Percentiles rank a stretch among this genome's conserved stretches.
Conservation (phyloP, 2,113 vertebrate species). For the Coturnix japonica region DNA sequence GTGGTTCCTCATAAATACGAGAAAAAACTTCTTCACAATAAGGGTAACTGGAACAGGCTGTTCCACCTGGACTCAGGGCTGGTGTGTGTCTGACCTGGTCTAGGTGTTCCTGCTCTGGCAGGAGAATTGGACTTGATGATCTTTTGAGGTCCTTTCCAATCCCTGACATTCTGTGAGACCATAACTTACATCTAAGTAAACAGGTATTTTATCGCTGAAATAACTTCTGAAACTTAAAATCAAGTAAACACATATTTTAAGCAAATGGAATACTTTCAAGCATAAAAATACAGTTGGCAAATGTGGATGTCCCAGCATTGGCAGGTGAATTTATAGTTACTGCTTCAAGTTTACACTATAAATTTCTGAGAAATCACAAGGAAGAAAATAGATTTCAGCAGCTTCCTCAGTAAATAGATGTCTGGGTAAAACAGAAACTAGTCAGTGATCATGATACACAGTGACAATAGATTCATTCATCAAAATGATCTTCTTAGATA, state of each 20-base stretch:
- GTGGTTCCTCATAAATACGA: no score
- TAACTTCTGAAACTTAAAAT: not conserved
- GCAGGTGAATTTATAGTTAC: not conserved
- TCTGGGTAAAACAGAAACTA: not conserved
- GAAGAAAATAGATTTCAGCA: not conserved
- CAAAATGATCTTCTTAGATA: not conserved
- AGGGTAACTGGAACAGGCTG: no score
- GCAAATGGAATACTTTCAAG: not conserved
- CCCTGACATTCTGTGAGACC: no score
- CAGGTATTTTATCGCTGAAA: not conserved
- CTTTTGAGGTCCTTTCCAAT: no score
- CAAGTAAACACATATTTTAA: not conserved
- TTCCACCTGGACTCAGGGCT: no score
- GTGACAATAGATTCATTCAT: not conserved
- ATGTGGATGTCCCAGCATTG: rapidly evolving
- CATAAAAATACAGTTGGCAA: not conserved
- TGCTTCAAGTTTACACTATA: not conserved
- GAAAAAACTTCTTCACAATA: no score
- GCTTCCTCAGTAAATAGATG: not conserved
- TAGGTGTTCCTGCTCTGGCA: no score
- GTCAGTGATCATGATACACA: not conserved
- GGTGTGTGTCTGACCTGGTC: no score
- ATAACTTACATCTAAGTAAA: not conserved
- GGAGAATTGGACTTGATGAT: no score
- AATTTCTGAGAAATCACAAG: not conserved